Percentiles rank a stretch among this genome's conserved stretches.
phyloP scores from a whole-genome alignment of 2,113 vertebrate genomes.

The Perca flavescens region DNA sequence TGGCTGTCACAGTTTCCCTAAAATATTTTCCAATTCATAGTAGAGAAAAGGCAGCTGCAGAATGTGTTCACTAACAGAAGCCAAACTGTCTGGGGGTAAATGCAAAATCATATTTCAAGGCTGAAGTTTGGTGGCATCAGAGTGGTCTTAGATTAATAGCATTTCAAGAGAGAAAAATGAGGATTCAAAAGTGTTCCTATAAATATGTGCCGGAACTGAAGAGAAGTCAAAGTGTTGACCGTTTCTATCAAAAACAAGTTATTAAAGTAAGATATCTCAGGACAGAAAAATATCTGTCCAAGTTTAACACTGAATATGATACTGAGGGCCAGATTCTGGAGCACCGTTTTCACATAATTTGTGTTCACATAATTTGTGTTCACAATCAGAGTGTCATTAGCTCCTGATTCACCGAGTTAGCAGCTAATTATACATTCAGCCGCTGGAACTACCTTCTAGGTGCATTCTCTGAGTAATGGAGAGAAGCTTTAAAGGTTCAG shows the following conservation, averaged over 20 bases:
- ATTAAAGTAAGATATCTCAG: neutral
- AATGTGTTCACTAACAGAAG: slow-evolving; percentile 20
- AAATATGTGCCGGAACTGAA: neutral
- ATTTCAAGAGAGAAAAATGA: slow-evolving; percentile 13
- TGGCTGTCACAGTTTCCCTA: slow-evolving; percentile 12
- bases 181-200: neutral
- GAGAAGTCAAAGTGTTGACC: neutral
- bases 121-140: slow-evolving; percentile 37
- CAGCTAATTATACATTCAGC: neutral
- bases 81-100: slow-evolving; percentile 38
- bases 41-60: slow-evolving; percentile 27
- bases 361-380: neutral
- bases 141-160: slow-evolving; percentile 36
- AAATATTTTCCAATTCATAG: slow-evolving; percentile 37
- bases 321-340: neutral
- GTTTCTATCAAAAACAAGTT: neutral
- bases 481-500: neutral
- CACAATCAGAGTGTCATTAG: neutral
- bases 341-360: neutral
- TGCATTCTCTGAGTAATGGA: neutral
- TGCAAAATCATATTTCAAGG: slow-evolving; percentile 33
- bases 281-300: neutral
- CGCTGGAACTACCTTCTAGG: neutral
- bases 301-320: neutral
- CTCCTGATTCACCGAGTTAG: neutral